phyloP scores from a whole-genome alignment of 1,140 invertebrate genomes.

The Lasioglossum albipes region DNA sequence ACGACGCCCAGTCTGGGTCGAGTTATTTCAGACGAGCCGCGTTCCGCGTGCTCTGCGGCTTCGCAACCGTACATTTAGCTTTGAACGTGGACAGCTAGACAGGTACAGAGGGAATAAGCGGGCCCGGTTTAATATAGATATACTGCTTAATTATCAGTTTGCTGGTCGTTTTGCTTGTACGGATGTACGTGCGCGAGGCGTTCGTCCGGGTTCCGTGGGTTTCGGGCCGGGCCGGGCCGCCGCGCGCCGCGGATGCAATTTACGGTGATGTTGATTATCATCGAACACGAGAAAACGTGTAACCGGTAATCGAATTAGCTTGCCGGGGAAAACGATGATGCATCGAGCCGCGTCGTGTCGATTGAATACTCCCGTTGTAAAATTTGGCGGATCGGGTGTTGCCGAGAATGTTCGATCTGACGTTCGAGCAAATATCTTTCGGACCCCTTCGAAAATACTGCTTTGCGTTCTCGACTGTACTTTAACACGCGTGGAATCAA shows the following conservation, averaged over 20 bases:
- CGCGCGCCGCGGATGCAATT: slow-evolving; percentile 10
- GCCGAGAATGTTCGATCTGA: background rate
- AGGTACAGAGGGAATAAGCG: slow-evolving; percentile 53
- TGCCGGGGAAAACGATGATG: slow-evolving; percentile 45
- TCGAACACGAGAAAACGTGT: slow-evolving; percentile 35
- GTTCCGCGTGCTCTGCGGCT: slow-evolving; percentile 37
- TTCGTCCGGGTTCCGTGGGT: slow-evolving; percentile 14
- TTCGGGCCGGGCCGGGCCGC: slow-evolving; percentile 5
- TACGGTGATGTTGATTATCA: slow-evolving; percentile 31
- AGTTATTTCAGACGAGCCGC: slow-evolving; percentile 61
- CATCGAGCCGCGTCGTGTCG: slow-evolving; percentile 30
- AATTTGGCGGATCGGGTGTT: background rate
- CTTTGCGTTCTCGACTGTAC: too few relatives aligned
- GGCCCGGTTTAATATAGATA: slow-evolving; percentile 51
- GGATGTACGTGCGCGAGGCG: slow-evolving; percentile 20
- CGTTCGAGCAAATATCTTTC: background rate
- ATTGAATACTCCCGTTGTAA: background rate
- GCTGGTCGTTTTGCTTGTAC: slow-evolving; percentile 24
- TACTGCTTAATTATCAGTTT: slow-evolving; percentile 49
- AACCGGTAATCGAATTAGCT: slow-evolving; percentile 31
- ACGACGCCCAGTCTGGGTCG: slow-evolving; percentile 66
- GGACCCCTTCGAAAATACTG: too few relatives aligned
- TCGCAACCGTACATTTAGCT: slow-evolving; percentile 45
- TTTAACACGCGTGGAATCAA: too few relatives aligned
- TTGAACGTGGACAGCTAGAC: slow-evolving; percentile 51